Evolutionary conservation across 1,140 invertebrate species (phyloP).

Genomic region (Heliconius hewitsoni): DNA sequence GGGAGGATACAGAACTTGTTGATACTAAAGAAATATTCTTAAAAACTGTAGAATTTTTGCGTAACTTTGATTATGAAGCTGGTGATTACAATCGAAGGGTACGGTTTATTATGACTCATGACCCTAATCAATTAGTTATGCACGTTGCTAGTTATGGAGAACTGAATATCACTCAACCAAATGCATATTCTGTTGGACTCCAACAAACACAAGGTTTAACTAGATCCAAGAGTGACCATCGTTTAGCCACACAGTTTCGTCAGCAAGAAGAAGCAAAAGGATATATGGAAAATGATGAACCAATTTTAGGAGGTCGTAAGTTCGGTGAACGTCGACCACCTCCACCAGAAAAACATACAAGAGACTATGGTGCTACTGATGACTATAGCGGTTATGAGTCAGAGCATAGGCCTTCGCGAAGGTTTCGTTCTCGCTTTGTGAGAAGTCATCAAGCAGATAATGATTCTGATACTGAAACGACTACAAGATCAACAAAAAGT

Average conservation of each 20-base stretch:
- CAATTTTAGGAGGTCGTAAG: slow-evolving; percentile 86
- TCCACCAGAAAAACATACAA: slow-evolving; percentile 77
- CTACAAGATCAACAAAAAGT: slow-evolving; percentile 81
- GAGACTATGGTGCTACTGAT: slow-evolving; percentile 80
- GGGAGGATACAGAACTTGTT: slow-evolving; percentile 94
- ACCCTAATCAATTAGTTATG: slow-evolving; percentile 93
- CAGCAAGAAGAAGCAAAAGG: slow-evolving; percentile 89
- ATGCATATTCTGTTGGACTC: slow-evolving; percentile 81
- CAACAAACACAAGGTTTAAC: slow-evolving; percentile 89
- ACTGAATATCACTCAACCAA: slow-evolving; percentile 87
- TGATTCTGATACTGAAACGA: slow-evolving; percentile 85
- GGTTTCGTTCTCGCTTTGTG: slow-evolving; percentile 88
- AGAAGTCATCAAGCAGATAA: slow-evolving; percentile 85
- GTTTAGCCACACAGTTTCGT: slow-evolving; percentile 93
- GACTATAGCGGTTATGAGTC: slow-evolving; percentile 85
- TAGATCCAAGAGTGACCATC: slow-evolving; percentile 96
- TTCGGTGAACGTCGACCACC: slow-evolving; percentile 85
- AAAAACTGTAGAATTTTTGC: slow-evolving; percentile 95
- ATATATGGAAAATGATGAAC: slow-evolving; percentile 82
- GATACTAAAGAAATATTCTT: slow-evolving; percentile 97
- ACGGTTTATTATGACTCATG: slow-evolving; percentile 92
- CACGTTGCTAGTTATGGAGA: slow-evolving; percentile 94
- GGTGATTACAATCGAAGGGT: slow-evolving; percentile 93
- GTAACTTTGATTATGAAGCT: slow-evolving; percentile 96
- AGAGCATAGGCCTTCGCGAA: slow-evolving; percentile 83